Conservation (phyloP, 1,140 invertebrate genomes). For the Chlorops oryzae region DNA sequence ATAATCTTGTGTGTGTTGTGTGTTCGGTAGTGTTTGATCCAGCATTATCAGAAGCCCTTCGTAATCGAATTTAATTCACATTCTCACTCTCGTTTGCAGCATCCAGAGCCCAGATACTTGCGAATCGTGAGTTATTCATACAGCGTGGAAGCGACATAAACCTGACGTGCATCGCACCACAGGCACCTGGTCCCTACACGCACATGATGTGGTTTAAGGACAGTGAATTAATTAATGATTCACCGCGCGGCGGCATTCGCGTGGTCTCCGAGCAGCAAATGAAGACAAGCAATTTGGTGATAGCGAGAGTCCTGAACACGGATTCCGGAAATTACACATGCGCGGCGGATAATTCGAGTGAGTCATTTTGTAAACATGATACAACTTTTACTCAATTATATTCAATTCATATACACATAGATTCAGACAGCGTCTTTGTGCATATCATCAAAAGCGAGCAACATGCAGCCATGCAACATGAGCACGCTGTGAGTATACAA, state of each 20-base stretch:
- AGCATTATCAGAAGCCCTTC: no score
- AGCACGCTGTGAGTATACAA: constrained; percentile 30
- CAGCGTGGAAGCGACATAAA: constrained; percentile 86
- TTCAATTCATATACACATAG: no score
- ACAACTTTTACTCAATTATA: no score
- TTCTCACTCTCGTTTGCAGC: constrained; percentile 53
- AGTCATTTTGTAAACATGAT: no score
- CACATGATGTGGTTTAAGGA: constrained; percentile 91
- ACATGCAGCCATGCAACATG: constrained; percentile 59
- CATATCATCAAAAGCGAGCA: constrained; percentile 56
- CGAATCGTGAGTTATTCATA: constrained; percentile 77
- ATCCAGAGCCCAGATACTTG: constrained; percentile 80
- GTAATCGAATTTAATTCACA: neutral
- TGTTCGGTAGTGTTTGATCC: no score
- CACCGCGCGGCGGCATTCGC: constrained; percentile 73
- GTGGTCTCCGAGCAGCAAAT: constrained; percentile 82
- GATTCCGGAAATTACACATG: constrained; percentile 87
- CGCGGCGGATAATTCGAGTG: constrained; percentile 61
- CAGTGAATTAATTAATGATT: constrained; percentile 80
- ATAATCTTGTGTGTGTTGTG: no score
- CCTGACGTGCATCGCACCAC: constrained; percentile 77
- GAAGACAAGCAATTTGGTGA: constrained; percentile 73
- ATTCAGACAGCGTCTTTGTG: constrained; percentile 52
- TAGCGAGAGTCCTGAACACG: constrained; percentile 66
- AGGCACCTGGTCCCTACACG: constrained; percentile 80